Evolutionary conservation across 2,888 invertebrate species (phyloP).

Genomic region (Osmoderma eremita): DNA sequence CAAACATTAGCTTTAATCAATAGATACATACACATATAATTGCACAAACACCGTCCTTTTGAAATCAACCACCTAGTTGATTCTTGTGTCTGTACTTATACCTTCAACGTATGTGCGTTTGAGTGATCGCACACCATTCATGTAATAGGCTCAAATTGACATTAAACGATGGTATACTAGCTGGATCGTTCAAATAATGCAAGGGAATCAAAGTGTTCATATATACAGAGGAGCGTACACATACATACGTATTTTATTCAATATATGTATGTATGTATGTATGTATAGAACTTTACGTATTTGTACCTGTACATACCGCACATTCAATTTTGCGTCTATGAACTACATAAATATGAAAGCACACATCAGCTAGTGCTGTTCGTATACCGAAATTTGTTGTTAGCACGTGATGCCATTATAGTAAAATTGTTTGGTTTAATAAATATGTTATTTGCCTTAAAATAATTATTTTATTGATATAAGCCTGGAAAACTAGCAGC

Average conservation of each 20-base stretch:
- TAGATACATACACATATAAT: conserved; percentile 1
- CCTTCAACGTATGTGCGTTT: conserved; percentile 7
- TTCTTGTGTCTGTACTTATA: conserved; percentile 5
- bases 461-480: too few species aligned
- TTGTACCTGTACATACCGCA: too few species aligned
- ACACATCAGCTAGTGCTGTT: too few species aligned
- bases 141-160: background rate
- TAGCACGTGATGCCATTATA: too few species aligned
- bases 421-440: too few species aligned
- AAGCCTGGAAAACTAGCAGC: too few species aligned
- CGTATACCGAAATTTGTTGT: too few species aligned
- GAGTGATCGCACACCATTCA: background rate
- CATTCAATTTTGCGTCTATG: too few species aligned
- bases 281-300: too few species aligned
- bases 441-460: too few species aligned
- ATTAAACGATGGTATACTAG: background rate
- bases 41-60: background rate
- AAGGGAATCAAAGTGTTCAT: background rate
- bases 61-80: background rate
- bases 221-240: background rate
- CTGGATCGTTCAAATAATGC: background rate
- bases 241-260: background rate
- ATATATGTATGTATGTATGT: too few species aligned
- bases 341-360: too few species aligned
- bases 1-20: conserved; percentile 7